phyloP scores from a whole-genome alignment of 2,888 invertebrate species.

The Parnassius smintheus region DNA sequence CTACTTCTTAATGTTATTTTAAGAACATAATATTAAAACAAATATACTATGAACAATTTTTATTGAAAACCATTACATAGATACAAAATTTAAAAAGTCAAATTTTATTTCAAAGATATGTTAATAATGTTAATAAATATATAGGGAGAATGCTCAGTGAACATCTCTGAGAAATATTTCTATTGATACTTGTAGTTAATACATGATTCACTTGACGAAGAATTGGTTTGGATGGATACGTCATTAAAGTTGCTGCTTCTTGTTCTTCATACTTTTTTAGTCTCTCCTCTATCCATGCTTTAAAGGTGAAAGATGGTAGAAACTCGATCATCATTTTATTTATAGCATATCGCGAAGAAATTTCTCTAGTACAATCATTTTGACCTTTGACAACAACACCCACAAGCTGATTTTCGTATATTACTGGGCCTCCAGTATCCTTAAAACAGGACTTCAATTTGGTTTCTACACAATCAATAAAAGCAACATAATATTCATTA shows the following conservation, averaged over 20 bases:
- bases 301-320: slow-evolving; percentile 60
- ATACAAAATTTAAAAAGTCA: slow-evolving; percentile 24
- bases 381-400: slow-evolving; percentile 61
- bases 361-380: slow-evolving; percentile 58
- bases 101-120: slow-evolving; percentile 17
- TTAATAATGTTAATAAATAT: slow-evolving; percentile 15
- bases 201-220: slow-evolving; percentile 37
- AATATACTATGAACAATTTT: slow-evolving; percentile 5
- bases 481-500: slow-evolving; percentile 43
- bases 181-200: slow-evolving; percentile 34
- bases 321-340: slow-evolving; percentile 59
- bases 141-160: slow-evolving; percentile 13
- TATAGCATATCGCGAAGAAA: slow-evolving; percentile 54
- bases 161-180: slow-evolving; percentile 8
- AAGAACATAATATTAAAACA: no score
- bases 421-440: slow-evolving; percentile 64
- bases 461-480: slow-evolving; percentile 67
- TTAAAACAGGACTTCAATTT: slow-evolving; percentile 65
- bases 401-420: slow-evolving; percentile 59
- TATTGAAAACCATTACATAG: slow-evolving; percentile 8
- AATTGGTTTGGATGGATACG: slow-evolving; percentile 50
- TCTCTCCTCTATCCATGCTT: slow-evolving; percentile 64
- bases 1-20: no score
- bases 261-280: slow-evolving; percentile 58
- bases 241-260: slow-evolving; percentile 40